phyloP scores from a whole-genome alignment of 1,140 invertebrate species.

The Octopus bimaculoides region DNA sequence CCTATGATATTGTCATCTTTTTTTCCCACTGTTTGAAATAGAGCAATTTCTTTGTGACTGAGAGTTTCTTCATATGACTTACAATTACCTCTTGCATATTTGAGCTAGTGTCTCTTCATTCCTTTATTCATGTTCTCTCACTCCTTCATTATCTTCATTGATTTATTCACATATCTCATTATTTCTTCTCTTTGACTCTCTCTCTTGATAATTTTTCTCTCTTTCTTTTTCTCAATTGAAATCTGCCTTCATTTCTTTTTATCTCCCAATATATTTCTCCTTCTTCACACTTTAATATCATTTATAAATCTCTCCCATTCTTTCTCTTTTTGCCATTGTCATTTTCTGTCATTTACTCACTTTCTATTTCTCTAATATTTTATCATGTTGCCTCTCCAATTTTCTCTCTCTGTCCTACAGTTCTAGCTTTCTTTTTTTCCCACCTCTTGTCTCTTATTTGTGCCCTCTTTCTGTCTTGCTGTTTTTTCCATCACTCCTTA shows the following conservation, averaged over 20 bases:
- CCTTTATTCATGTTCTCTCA: not conserved
- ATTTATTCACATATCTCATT: not conserved
- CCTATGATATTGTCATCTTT: too few species aligned
- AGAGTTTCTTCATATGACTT: too few species aligned
- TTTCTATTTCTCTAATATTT: not conserved
- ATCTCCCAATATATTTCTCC: not conserved
- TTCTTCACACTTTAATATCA: not conserved
- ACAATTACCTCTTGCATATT: too few species aligned
- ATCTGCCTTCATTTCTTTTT: slow-evolving; percentile 4
- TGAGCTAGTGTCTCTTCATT: not conserved
- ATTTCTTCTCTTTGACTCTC: not conserved
- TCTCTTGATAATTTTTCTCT: not conserved
- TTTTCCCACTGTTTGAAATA: too few species aligned
- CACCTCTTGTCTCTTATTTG: not conserved
- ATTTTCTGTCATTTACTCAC: not conserved
- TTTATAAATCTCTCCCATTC: not conserved
- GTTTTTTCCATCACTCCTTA: not conserved
- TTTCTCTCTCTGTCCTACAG: not conserved
- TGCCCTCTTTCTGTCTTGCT: not conserved
- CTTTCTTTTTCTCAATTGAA: not conserved
- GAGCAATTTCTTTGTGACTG: too few species aligned
- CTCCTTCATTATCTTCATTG: not conserved
- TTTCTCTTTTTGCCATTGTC: not conserved
- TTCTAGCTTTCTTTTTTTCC: not conserved
- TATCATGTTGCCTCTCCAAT: not conserved